Percentiles rank a stretch among this genome's conserved stretches.
Conservation (phyloP, 2,888 invertebrate genomes). For the Trachelus stipa region DNA sequence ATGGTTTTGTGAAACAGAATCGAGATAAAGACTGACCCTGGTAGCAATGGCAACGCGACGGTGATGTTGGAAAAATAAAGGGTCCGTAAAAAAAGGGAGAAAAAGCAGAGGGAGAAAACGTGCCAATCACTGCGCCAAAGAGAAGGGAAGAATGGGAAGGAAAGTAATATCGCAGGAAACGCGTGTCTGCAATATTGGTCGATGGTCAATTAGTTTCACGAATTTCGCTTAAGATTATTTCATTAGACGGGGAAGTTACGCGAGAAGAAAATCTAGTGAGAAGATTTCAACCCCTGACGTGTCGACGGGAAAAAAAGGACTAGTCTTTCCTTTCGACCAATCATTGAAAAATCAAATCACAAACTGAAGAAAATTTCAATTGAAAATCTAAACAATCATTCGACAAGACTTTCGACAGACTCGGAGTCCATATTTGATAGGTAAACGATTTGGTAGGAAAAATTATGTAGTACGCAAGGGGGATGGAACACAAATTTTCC, state of each 20-base stretch:
- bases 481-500: background rate
- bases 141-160: background rate
- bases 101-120: constrained; percentile 28
- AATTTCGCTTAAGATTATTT: constrained; percentile 42
- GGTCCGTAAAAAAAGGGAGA: background rate
- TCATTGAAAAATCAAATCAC: background rate
- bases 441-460: background rate
- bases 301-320: background rate
- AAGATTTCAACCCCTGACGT: background rate
- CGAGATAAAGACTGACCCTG: too few relatives aligned
- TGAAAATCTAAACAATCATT: background rate
- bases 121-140: constrained; percentile 33
- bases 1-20: too few relatives aligned
- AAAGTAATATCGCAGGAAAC: constrained; percentile 15
- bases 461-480: background rate
- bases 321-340: background rate
- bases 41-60: background rate
- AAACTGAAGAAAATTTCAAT: background rate
- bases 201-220: constrained; percentile 46
- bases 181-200: constrained; percentile 34
- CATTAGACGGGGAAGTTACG: constrained; percentile 32
- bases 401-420: background rate
- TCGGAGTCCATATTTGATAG: background rate
- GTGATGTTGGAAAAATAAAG: background rate
- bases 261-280: constrained; percentile 10